Conservation (phyloP, 1,140 invertebrate species). For the Platorchestia sp. region DNA sequence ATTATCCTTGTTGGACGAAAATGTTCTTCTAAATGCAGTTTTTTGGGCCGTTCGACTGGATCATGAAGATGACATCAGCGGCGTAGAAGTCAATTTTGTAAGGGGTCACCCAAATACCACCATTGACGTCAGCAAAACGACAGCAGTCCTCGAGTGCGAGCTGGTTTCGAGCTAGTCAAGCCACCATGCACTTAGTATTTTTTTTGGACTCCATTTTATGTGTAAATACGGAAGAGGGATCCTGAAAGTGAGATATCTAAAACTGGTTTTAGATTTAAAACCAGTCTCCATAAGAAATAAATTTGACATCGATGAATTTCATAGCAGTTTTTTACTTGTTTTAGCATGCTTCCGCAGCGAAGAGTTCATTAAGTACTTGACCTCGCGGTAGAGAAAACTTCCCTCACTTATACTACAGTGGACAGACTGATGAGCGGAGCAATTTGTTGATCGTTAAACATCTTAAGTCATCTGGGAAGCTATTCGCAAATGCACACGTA, state of each 20-base stretch:
- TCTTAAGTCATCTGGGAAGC: not conserved
- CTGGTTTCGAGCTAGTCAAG: not conserved
- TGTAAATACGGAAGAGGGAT: not conserved
- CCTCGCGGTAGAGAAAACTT: not conserved
- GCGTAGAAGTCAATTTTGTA: not conserved
- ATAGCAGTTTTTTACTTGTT: not conserved
- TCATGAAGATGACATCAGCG: not conserved
- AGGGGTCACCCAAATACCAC: conserved; percentile 34
- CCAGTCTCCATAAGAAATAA: not conserved
- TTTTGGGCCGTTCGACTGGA: no score
- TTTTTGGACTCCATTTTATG: not conserved
- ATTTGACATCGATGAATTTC: not conserved
- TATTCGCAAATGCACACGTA: not conserved
- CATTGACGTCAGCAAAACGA: conserved; percentile 38
- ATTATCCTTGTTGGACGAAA: not conserved
- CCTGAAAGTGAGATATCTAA: not conserved
- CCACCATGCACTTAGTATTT: not conserved
- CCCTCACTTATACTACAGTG: not conserved
- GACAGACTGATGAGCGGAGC: not conserved
- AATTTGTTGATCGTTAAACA: not conserved
- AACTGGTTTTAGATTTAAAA: not conserved
- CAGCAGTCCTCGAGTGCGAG: not conserved
- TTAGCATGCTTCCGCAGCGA: not conserved
- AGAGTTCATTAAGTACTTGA: not conserved
- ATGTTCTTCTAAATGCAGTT: not conserved